Percentiles rank a stretch among this genome's conserved stretches.
phyloP scores from a whole-genome alignment of 2,113 vertebrate genomes.

The Collichthys lucidus region DNA sequence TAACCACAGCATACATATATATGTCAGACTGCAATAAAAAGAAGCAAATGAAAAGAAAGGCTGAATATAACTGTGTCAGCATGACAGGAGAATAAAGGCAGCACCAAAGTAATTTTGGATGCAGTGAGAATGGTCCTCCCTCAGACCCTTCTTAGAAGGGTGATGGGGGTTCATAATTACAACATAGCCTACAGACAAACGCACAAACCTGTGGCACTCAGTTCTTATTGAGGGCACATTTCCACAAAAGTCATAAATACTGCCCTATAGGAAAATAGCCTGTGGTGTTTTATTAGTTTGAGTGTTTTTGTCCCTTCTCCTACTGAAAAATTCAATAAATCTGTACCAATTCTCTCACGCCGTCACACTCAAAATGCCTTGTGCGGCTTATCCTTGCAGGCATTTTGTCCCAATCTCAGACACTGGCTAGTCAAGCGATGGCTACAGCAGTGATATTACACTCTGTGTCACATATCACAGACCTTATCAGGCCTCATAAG shows the following conservation, averaged over 20 bases:
- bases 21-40: slow-evolving; percentile 63
- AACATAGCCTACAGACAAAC: slow-evolving; percentile 71
- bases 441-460: slow-evolving; percentile 73
- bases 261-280: slow-evolving; percentile 76
- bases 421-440: slow-evolving; percentile 47
- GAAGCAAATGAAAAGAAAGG: slow-evolving; percentile 55
- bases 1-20: slow-evolving; percentile 57
- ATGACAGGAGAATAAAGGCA: slow-evolving; percentile 70
- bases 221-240: slow-evolving; percentile 61
- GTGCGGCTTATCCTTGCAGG: slow-evolving; percentile 69
- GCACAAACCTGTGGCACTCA: slow-evolving; percentile 51
- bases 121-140: slow-evolving; percentile 48
- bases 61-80: slow-evolving; percentile 69
- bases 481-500: slow-evolving; percentile 71
- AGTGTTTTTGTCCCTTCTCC: slow-evolving; percentile 49
- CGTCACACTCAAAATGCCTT: slow-evolving; percentile 56
- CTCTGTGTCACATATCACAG: slow-evolving; percentile 57
- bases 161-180: slow-evolving; percentile 65
- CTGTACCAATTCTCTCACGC: slow-evolving; percentile 60
- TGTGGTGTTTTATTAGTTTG: slow-evolving; percentile 71
- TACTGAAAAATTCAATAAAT: slow-evolving; percentile 82
- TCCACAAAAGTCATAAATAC: slow-evolving; percentile 72
- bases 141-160: slow-evolving; percentile 46
- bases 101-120: slow-evolving; percentile 67
- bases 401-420: slow-evolving; percentile 70